Percentiles rank a stretch among this genome's conserved stretches.
phyloP scores from a whole-genome alignment of 2,888 invertebrate species.

The Poecilobothrus nobilitatus region DNA sequence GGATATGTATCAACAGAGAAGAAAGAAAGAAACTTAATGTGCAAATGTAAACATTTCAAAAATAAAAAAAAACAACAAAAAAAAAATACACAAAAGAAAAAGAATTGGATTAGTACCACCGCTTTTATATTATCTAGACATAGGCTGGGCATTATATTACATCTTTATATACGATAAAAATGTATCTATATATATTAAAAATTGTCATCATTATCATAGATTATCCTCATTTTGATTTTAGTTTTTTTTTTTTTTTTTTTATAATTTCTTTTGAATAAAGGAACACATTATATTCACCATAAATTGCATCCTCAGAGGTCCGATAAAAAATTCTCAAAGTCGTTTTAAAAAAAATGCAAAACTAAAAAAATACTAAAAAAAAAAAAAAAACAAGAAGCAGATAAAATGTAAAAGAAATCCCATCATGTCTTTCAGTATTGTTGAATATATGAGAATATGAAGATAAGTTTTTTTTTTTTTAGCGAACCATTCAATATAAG shows the following conservation, averaged over 20 bases:
- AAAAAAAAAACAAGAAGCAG: not conserved
- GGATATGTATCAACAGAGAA: not conserved
- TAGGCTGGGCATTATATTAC: not conserved
- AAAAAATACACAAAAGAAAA: not conserved
- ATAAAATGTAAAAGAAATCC: not conserved
- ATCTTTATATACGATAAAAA: too few relatives aligned
- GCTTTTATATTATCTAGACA: not conserved
- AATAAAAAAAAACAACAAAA: not conserved
- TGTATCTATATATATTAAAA: too few relatives aligned
- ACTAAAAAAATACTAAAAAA: not conserved
- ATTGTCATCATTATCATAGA: not conserved
- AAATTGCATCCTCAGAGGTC: constrained; percentile 4
- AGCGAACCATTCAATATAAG: too few relatives aligned
- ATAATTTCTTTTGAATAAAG: not conserved
- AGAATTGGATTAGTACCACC: not conserved
- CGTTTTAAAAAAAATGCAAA: not conserved
- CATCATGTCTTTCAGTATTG: too few relatives aligned
- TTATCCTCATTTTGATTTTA: not conserved
- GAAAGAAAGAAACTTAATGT: not conserved
- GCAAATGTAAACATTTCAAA: constrained; percentile 1
- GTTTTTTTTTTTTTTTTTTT: too few relatives aligned
- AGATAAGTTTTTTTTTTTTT: too few relatives aligned
- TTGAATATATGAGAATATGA: too few relatives aligned
- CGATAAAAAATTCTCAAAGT: constrained; percentile 6
- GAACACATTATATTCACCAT: not conserved